Base-by-base conservation (phyloP, 37 sponge, comb jelly and placozoan species). In the Diacarnus erythraeanus region DNA sequence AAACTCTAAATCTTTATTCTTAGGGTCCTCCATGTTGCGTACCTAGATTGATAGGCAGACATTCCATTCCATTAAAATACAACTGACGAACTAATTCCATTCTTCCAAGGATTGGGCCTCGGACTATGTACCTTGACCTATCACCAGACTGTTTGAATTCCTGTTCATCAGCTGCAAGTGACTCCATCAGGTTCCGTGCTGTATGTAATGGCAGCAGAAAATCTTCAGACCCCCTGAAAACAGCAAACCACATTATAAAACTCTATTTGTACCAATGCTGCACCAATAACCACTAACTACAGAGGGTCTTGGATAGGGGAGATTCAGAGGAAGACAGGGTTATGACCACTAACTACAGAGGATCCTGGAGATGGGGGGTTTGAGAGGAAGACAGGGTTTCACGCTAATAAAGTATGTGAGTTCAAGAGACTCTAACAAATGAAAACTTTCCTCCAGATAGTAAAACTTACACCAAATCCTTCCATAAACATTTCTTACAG, bases 91-190 rank as follows among this genome's bases (percentile, higher is more conserved):
- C 51, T 0, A 96, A 69, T 72, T 96, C 97, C 69, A 92, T 38
- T 29, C 83, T 84, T 22, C 87, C 97, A 23, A 96, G 74, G 38
- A 87, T 83, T 10, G 97, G 97, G 4, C 86, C 97, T 30, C 97
- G 57, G 22, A 76, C 29, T 0, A 44, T 31, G 25, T 83, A 76
- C 0, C 30, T 21, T 15, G 60, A 60, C 68, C 15, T 22, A 5
- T 44, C 34, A 36, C 1, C 60, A 1, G 27, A 57, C 21, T 60
- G 59, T 1, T 35, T 40, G 41, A 87, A 69, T 59, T 64, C 47
- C 59, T 42, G 74, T 47, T 88, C 85, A 29, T 57, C 71, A 0
- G 33, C 78, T 12, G 71, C 59, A 20, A 76, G 58, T 18, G 44
- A 30, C 42, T 83, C 77, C 8, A 94, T 27, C 38, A 83, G 57